These are phyloP conservation scores for Oikopleura vanhoeffeni DNA, from an alignment of 23 tunicate species.

Conservation along the genomic window DNA sequence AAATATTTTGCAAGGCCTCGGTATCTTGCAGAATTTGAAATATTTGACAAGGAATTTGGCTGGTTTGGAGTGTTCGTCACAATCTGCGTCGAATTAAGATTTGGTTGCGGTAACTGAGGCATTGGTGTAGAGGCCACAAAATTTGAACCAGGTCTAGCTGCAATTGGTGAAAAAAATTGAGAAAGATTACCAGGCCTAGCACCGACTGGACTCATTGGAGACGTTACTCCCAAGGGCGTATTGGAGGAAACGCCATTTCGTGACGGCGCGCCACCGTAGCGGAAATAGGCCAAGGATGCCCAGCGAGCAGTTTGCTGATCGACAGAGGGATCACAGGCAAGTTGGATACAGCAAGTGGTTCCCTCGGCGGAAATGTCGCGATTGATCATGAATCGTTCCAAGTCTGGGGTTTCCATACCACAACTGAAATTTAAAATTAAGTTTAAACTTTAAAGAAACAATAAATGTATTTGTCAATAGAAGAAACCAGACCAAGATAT, in stretches of 20 bases:
- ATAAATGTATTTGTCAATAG: too few relatives aligned
- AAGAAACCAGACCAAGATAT: too few relatives aligned
- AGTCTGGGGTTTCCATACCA: constrained; percentile 10
- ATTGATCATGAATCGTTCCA: constrained; percentile 12
- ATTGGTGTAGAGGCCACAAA: constrained; percentile 6
- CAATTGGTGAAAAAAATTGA: background rate
- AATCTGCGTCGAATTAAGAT: background rate
- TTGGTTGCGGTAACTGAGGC: background rate
- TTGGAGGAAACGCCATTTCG: background rate
- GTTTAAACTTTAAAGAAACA: too few relatives aligned
- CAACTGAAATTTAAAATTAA: background rate
- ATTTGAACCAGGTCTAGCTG: too few relatives aligned
- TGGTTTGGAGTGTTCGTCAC: too few relatives aligned
- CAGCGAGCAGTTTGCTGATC: constrained; percentile 34
- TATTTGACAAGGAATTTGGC: background rate
- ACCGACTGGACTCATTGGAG: constrained; percentile 3
- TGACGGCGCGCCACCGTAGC: constrained; percentile 33
- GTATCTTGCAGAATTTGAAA: constrained; percentile 40
- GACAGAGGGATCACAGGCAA: constrained; percentile 35
- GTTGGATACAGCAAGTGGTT: constrained; percentile 52
- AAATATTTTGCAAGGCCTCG: constrained; percentile 61
- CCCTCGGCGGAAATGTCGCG: constrained; percentile 37
- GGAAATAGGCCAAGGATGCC: constrained; percentile 36
- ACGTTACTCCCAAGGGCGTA: background rate
- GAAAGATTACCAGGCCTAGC: background rate